Conservation (phyloP, 2,113 vertebrate genomes). For the Setophaga kirtlandii region DNA sequence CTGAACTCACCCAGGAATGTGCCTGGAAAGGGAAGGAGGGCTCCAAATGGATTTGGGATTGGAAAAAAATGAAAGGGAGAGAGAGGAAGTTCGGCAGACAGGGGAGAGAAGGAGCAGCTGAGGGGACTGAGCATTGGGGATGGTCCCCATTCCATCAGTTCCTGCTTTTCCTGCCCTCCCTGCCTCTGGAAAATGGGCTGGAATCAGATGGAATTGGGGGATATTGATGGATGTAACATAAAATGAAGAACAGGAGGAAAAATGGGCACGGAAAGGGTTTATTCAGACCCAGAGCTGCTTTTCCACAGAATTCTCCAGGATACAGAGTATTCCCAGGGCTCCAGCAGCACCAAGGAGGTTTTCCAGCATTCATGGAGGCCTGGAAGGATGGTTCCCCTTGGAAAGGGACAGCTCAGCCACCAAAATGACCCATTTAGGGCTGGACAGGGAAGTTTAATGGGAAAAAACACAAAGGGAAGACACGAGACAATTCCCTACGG, state of each 20-base stretch:
- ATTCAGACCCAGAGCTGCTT: not conserved
- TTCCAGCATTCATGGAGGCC: not conserved
- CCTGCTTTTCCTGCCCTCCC: not conserved
- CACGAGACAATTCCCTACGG: not conserved
- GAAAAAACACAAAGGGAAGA: not conserved
- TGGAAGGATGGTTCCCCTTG: not conserved
- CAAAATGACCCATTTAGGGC: not conserved
- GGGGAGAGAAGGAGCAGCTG: not conserved
- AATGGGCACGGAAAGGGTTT: not conserved
- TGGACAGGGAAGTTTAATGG: not conserved
- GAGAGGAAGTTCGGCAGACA: not conserved
- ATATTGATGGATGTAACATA: not conserved
- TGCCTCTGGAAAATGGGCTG: not conserved
- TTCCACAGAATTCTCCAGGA: not conserved
- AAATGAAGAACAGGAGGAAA: not conserved
- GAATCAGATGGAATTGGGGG: not conserved
- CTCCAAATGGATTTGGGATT: not conserved
- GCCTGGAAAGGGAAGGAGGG: not conserved
- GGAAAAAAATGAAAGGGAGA: too few species aligned
- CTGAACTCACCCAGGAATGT: not conserved
- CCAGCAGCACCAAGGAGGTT: not conserved
- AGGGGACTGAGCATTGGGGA: accelerated
- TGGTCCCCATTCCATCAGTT: not conserved
- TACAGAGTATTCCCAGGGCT: not conserved
- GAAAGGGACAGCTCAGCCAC: not conserved